These are phyloP conservation scores for Eupsilia transversa DNA, from an alignment of 2,888 invertebrate species.

Conservation along the genomic window DNA sequence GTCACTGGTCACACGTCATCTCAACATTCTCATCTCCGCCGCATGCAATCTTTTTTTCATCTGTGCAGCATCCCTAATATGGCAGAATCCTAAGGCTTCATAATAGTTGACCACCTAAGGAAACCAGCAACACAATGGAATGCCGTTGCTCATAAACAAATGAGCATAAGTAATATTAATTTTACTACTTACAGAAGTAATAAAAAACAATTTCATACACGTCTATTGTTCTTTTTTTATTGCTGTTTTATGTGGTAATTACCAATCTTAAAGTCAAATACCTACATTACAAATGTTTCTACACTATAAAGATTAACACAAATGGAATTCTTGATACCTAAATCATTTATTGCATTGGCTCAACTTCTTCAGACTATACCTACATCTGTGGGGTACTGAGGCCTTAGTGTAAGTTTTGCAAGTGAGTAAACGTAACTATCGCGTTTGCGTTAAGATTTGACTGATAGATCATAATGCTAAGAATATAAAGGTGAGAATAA, in stretches of 20 bases:
- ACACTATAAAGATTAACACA: constrained; percentile 1
- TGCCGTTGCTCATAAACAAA: neutral
- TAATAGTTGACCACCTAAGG: no score
- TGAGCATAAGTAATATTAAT: neutral
- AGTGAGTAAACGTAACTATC: no score
- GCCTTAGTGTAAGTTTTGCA: no score
- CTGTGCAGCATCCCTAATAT: neutral
- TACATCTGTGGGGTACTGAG: no score
- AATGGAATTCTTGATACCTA: neutral
- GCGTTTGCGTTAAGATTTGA: no score
- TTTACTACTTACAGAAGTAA: neutral
- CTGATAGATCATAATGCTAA: no score
- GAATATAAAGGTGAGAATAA: no score
- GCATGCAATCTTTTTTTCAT: no score
- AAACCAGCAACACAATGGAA: neutral
- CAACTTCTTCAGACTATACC: no score
- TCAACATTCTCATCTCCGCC: no score
- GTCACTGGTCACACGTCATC: no score
- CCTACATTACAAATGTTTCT: constrained; percentile 1
- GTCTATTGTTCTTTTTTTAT: constrained; percentile 35
- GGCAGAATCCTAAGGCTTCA: neutral
- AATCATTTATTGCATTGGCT: neutral
- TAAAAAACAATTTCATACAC: neutral
- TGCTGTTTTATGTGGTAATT: constrained; percentile 16
- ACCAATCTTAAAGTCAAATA: constrained; percentile 7